Evolutionary conservation across 2,888 invertebrate genomes (phyloP).

Genomic region (Clostera curtula): DNA sequence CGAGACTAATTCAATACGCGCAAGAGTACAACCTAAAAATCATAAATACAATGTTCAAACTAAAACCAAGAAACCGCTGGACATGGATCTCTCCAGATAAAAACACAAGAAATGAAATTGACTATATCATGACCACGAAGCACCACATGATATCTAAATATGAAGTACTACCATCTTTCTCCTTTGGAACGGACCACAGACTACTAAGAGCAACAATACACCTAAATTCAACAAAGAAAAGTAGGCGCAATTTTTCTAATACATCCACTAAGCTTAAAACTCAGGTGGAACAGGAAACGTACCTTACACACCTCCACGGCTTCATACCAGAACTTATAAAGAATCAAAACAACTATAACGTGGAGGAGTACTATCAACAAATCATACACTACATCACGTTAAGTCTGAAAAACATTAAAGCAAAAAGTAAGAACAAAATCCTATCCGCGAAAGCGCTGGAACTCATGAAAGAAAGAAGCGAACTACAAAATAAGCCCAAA

Average conservation of each 20-base stretch:
- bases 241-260: not conserved
- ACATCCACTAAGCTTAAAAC: not conserved
- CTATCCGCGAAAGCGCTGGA: constrained; percentile 5
- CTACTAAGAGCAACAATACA: constrained; percentile 1
- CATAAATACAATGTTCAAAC: constrained; percentile 3
- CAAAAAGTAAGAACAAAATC: not conserved
- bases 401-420: not conserved
- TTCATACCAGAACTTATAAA: constrained; percentile 4
- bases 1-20: constrained; percentile 3
- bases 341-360: not conserved
- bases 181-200: constrained; percentile 5
- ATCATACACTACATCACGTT: constrained; percentile 1
- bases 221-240: not conserved
- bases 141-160: constrained; percentile 2
- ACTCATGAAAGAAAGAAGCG: constrained; percentile 7
- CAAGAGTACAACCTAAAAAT: constrained; percentile 5
- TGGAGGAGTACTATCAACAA: constrained; percentile 1
- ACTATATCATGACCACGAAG: constrained; percentile 3
- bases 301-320: constrained; percentile 1
- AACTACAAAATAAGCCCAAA: constrained; percentile 7
- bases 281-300: not conserved
- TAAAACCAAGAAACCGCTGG: not conserved
- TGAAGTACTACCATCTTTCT: constrained; percentile 1
- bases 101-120: constrained; percentile 5
- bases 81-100: constrained; percentile 1